Evolutionary conservation across 1,140 invertebrate species (phyloP), one percentile per base, ranked within the genome.

Genomic region (Diorhabda carinulata): DNA sequence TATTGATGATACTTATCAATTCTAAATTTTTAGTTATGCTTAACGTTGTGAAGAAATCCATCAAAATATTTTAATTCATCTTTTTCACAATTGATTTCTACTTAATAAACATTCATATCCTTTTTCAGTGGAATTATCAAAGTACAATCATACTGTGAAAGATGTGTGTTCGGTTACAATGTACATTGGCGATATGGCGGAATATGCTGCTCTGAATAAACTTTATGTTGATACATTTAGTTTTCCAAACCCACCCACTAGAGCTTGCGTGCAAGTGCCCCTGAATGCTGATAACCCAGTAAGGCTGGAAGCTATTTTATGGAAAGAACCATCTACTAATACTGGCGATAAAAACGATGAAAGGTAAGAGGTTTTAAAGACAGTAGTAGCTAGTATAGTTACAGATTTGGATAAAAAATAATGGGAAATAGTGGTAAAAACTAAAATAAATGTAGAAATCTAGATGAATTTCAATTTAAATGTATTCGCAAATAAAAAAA

Each of bases 231-330:
- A 87, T 66, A 86, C 87, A 65, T 90, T 96, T 74, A 86, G 84
- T 70, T 91, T 91, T 78, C 81, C 88, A 57, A 95, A 96, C 83
- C 95, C 95, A 10, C 94, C 95, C 1, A 91, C 91, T 2, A 87
- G 95, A 67, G 91, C 95, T 40, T 97, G 95, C 81, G 91, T 97
- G 3, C 88, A 96, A 81, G 90, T 90, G 69, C 89, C 90, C 9
- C 82, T 96, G 61, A 87, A 90, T 4, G 79, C 83, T 45, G 87
- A 89, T 71, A 87, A 90, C 69, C 89, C 90, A 66, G 85, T 97
- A 68, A 84, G 92, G 44, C 81, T 97, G 71, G 92, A 96, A 79
- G 93, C 89, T 64, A 85, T 89, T 70, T 89, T 88, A n/a, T 90
- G 87, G 81, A 85, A 83, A 67, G 63, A 69, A n/a, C 45, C 63